A percentile compares a stretch with the other conserved stretches of the same genome.
These are phyloP conservation scores for Lepidochitona cinerea DNA, from an alignment of 2,888 invertebrate species.

Conservation along the genomic window DNA sequence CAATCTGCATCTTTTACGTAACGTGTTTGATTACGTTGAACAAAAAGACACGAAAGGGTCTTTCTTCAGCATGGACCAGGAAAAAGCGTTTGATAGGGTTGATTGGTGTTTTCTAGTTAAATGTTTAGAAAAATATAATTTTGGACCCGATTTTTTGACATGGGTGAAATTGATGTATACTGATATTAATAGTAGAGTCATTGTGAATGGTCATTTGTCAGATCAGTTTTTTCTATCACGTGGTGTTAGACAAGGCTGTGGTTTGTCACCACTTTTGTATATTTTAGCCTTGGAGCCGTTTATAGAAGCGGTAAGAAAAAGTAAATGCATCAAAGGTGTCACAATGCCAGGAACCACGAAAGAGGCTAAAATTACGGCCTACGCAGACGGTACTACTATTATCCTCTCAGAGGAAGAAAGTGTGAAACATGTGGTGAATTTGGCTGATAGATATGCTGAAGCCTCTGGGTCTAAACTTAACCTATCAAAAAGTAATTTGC, in stretches of 20 bases:
- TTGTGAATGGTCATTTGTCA: background rate
- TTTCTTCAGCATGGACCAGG: slow-evolving; percentile 38
- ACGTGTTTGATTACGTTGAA: slow-evolving; percentile 32
- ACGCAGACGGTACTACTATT: slow-evolving; percentile 15
- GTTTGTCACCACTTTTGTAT: background rate
- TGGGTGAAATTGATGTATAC: slow-evolving; percentile 29
- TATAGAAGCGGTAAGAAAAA: background rate
- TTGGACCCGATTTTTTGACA: background rate
- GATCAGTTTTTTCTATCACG: background rate
- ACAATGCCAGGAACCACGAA: slow-evolving; percentile 13
- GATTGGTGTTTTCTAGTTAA: slow-evolving; percentile 34
- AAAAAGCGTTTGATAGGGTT: slow-evolving; percentile 43
- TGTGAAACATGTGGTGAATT: background rate
- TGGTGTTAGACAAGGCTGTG: slow-evolving; percentile 4
- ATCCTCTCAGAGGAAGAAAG: background rate
- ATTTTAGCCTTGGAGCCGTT: background rate
- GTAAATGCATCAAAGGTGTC: slow-evolving; percentile 14
- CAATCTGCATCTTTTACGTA: slow-evolving; percentile 32
- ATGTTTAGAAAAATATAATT: slow-evolving; percentile 31
- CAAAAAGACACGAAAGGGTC: slow-evolving; percentile 26
- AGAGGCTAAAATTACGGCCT: slow-evolving; percentile 9
- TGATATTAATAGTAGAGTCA: background rate
- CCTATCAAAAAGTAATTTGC: slow-evolving; percentile 24
- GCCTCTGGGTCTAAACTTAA: slow-evolving; percentile 30
- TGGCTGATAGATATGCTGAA: slow-evolving; percentile 9